Base-by-base conservation (phyloP, 2,888 invertebrate species). In the Rhopalosiphum nymphaeae region DNA sequence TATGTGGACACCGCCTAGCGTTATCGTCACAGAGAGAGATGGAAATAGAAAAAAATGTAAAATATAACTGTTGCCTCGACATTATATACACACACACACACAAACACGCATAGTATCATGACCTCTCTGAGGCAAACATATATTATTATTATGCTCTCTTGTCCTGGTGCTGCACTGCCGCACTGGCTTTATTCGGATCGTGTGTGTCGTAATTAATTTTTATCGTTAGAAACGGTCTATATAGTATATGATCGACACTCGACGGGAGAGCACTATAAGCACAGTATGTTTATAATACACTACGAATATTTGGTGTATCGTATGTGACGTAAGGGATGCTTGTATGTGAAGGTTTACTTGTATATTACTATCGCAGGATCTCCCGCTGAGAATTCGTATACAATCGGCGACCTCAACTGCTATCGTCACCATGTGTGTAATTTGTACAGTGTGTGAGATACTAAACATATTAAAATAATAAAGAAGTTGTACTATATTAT, bases 81-180 rank as follows among this genome's bases (percentile, higher is more conserved):
- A 78, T 78, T 88, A 49, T 46, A 87, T 25, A 88, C n/a, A 53
- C 42, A 29, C 29, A 61, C 44, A 61, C 57, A 57, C 42, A 29
- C 44, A 46, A 46, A n/a, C 44, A 21, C 46, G n/a, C 49, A 67
- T 29, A 85, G 56, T 91, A 91, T 56, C 44, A 85, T 91, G 91
- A 85, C 84, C 85, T 85, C 84, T 78, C 2, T 46, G 67, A 91
- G 91, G 36, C 49, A 42, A 91, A 78, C 53, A 78, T 49, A 78
- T 78, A 91, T 90, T 90, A 90, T 90, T 89, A 56, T 21, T 90
- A 44, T 61, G 61, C 61, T 61, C 89, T 89, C 78, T 84, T 42
- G 91, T 84, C 46, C 36, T 29, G 44, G 36, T 88, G 53, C 87
- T 49, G 87, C 36, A 78, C 36, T 88, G 53, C 87, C n/a, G 87